Base-by-base conservation (phyloP, 2,113 vertebrate species). In the Furnarius figulus region DNA sequence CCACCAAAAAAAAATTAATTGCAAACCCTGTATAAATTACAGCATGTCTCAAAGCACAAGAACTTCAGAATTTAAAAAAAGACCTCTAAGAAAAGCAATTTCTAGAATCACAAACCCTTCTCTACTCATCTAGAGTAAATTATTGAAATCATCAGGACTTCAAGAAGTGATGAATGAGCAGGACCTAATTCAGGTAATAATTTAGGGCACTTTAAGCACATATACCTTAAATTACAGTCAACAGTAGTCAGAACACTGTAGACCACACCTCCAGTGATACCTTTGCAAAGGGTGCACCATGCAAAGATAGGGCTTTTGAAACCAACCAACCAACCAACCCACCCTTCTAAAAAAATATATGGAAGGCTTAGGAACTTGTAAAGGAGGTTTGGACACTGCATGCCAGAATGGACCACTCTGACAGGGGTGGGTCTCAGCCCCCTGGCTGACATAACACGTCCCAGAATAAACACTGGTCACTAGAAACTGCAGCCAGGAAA, bases 101-200 rank as follows among this genome's bases (percentile, higher is more conserved):
- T 63, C 59, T 39, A 39, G 28, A 49, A 27, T 53, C 59, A 55
- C 8, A 66, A 85, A 59, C 10, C 27, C 19, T 65, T 55, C 85
- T 55, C 25, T 46, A 12, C 44, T 75, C 23, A 42, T 46, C 31
- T 24, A 44, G 25, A 40, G 42, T 59, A 37, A 75, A 37, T 52
- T 27, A 59, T 10, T 31, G 2, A 77, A 61, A n/a, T n/a, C 47
- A 25, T 22, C 1, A 0, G 22, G 35, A 71, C 0, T 4, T 27
- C 23, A 19, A 14, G 22, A 66, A 93, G 30, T 11, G 4, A 31
- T 17, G 7, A 25, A 15, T 55, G 33, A 1, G 2, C 35, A 55
- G 65, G 42, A 78, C 30, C 5, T 47, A n/a, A 77, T 68, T 68
- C 22, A 55, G 22, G 17, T 12, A 15, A 6, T 23, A 23, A 44